These are phyloP conservation scores for Drosophila robusta DNA, from an alignment of 2,888 invertebrate genomes.

Conservation along the genomic window DNA sequence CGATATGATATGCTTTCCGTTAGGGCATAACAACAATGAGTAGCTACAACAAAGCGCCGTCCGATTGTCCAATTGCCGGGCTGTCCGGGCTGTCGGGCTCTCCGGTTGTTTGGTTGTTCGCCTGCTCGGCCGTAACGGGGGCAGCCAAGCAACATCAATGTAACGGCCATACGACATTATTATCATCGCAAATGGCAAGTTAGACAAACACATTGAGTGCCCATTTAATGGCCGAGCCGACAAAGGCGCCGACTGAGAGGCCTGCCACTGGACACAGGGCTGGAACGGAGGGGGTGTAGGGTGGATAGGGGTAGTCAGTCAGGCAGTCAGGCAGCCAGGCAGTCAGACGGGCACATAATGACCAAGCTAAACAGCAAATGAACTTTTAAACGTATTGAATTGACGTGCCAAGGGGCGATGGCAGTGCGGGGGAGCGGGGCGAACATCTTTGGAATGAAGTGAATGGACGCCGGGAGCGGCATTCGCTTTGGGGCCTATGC, in stretches of 20 bases:
- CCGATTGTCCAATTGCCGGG: constrained; percentile 12
- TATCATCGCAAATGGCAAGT: constrained; percentile 79
- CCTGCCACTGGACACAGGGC: not conserved
- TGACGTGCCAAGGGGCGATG: constrained; percentile 50
- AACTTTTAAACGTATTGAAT: constrained; percentile 81
- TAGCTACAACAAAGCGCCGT: constrained; percentile 41
- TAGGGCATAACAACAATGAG: constrained; percentile 34
- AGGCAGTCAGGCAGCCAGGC: constrained; percentile 3
- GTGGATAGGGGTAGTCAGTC: not conserved
- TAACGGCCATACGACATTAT: constrained; percentile 80
- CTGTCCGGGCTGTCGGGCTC: constrained; percentile 20
- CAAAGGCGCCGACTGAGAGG: constrained; percentile 43
- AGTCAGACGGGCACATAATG: constrained; percentile 67
- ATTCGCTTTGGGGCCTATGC: constrained; percentile 19
- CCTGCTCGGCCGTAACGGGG: constrained; percentile 44
- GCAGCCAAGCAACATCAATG: constrained; percentile 68
- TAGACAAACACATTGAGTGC: constrained; percentile 79
- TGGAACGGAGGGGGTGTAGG: no score
- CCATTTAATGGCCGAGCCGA: constrained; percentile 72
- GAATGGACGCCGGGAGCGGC: not conserved
- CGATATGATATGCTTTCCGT: not conserved
- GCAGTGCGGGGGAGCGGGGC: not conserved
- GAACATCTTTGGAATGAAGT: not conserved
- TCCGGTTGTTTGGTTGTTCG: constrained; percentile 27
- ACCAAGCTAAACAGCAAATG: constrained; percentile 80